Evolutionary conservation across 1,140 invertebrate species (phyloP).

Genomic region (Papilio helenus): DNA sequence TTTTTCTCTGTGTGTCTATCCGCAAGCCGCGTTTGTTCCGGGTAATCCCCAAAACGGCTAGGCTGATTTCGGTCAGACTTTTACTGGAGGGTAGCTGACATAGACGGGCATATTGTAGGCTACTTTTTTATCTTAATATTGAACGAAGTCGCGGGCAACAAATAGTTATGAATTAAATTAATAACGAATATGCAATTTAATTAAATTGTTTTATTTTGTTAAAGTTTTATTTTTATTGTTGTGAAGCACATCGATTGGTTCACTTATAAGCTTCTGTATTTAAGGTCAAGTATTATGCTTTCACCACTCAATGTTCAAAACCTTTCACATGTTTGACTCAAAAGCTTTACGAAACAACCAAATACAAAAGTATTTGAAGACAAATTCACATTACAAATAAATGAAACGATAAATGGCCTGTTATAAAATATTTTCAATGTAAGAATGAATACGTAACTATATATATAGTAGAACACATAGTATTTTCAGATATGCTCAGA

Average conservation of each 20-base stretch:
- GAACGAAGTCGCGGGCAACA: too few relatives aligned
- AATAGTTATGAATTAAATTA: too few relatives aligned
- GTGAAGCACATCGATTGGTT: background rate
- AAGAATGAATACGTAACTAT: too few relatives aligned
- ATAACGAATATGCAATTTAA: background rate
- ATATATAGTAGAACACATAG: background rate
- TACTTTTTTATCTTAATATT: too few relatives aligned
- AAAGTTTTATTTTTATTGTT: background rate
- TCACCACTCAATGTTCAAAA: background rate
- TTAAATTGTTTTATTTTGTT: background rate
- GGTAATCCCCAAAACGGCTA: too few relatives aligned
- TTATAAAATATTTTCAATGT: background rate
- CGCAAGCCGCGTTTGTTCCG: too few relatives aligned
- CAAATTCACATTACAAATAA: background rate
- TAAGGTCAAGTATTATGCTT: background rate
- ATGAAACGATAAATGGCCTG: background rate
- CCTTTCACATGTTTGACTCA: background rate
- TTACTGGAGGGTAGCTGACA: too few relatives aligned
- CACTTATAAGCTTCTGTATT: background rate
- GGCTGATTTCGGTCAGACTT: too few relatives aligned
- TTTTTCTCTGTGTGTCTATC: too few relatives aligned
- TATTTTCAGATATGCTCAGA: background rate
- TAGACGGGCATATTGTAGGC: too few relatives aligned
- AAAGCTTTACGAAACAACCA: background rate
- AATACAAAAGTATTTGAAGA: background rate